Evolutionary conservation across 2,797 vertebrate genomes (phyloP), one percentile per base, ranked within the genome.

Genomic region (Perodicticus potto): DNA sequence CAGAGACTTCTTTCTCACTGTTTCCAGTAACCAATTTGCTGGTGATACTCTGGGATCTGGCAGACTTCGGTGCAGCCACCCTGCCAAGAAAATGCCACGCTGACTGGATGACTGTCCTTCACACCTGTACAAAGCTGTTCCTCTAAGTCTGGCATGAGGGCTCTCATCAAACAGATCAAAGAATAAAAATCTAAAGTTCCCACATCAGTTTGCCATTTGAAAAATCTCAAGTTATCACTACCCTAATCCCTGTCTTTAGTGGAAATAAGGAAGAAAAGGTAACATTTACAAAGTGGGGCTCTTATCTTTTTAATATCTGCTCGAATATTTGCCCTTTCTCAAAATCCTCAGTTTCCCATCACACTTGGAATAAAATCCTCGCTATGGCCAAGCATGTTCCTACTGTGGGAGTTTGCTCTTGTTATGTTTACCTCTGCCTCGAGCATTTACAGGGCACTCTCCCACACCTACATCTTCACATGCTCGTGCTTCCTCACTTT

Each of bases 301-400:
- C 27, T 12, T 55, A 74, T 40, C 27, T 86, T 22, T 11, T 76
- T 34, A 70, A 61, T 37, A 55, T 59, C 49, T 45, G 29, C 57
- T 86, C 34, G 86, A 84, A 34, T 94, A 49, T 70, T 89, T 96
- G 10, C 17, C 7, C 13, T 89, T 63, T 4, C 49, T 93, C 34
- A 72, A 86, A 82, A 61, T 77, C 14, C 55, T 67, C 20, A 19
- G 17, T 59, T 86, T 73, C n/a, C 53, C 55, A 32, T 78, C 22
- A 80, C 8, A 16, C 16, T 94, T 3, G 86, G 93, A 65, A 32
- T 83, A 43, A 67, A 73, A 23, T 13, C 20, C n/a, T 92, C 45
- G 14, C 34, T 73, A 1, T 37, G 11, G 20, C 1, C 7, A 53
- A 80, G 76, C 3, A n/a, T n/a, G 7, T n/a, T 57, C 6, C 29